Evolutionary conservation across 2,888 invertebrate species (phyloP), one percentile per base, ranked within the genome.

Genomic region (Monochamus alternatus): DNA sequence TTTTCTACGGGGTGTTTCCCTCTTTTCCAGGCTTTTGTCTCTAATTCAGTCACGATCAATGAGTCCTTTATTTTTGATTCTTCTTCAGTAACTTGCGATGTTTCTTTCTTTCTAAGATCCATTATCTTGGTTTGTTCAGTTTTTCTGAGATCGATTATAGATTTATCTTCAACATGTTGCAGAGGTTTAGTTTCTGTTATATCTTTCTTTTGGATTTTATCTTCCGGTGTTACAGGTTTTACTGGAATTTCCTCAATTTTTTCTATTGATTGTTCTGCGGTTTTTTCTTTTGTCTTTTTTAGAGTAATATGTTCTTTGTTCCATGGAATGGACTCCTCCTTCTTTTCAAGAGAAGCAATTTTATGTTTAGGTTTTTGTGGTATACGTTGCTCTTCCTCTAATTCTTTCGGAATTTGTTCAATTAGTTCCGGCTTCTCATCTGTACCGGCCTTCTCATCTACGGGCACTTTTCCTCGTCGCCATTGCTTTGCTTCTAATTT

Each of bases 311-410:
- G 67, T 72, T 80, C 78, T 78, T 80, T 76, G 9, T 91, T 94
- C 92, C 91, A 91, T 7, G 91, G 90, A 77, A 82, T 63, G 55
- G 75, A 71, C 74, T 83, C 80, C 69, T 90, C 90, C 92, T 84
- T 79, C 47, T 78, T 74, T 71, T 83, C 79, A 38, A 82, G 73
- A 55, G 51, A 38, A 22, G 5, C 74, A 82, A 81, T 31, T 80
- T 84, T 69, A 81, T 82, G 80, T 86, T 84, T 86, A 22, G 83
- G 78, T n/a, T 84, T 78, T 8, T 85, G 85, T 65, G 81, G 38
- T 82, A 85, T 71, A 84, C 89, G 67, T 89, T 88, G 81, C 91
- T 92, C 74, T 38, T 73, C 73, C 68, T 43, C 0, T 92, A 90
- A 5, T 92, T 92, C 78, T 91, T 73, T 55, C 7, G 55, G n/a